Evolutionary conservation across 2,113 vertebrate species (phyloP).

Genomic region (Poecile atricapillus): DNA sequence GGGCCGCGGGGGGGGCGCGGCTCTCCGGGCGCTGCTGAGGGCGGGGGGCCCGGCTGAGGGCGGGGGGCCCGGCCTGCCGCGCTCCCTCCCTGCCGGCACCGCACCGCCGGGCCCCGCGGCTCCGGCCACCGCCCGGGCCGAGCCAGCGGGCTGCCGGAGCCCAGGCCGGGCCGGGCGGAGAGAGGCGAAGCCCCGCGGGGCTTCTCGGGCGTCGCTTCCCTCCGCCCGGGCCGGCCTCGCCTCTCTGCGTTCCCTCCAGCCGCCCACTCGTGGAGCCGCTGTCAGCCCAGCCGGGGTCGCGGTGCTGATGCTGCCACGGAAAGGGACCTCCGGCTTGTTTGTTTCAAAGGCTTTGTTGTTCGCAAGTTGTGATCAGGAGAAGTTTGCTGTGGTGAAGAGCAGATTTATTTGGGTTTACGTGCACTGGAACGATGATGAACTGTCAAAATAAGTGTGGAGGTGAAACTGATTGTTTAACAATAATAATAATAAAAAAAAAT

Average conservation of each 20-base stretch:
- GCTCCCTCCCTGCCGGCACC: background rate
- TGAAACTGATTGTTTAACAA: constrained; percentile 31
- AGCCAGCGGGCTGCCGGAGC: background rate
- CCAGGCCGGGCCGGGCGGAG: background rate
- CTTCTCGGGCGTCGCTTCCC: background rate
- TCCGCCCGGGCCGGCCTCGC: background rate
- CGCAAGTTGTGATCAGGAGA: background rate
- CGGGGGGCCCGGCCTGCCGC: background rate
- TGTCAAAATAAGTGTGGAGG: constrained; percentile 50
- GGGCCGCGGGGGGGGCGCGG: background rate
- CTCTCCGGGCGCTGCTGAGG: background rate
- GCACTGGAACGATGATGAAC: background rate
- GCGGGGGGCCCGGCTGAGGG: background rate
- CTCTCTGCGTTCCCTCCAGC: background rate
- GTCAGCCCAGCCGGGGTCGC: background rate
- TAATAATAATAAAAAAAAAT: background rate
- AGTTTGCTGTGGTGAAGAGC: constrained; percentile 3
- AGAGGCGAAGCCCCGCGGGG: background rate
- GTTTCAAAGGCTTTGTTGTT: constrained; percentile 31
- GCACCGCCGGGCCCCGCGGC: background rate
- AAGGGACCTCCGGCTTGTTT: background rate
- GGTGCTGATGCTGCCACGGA: background rate
- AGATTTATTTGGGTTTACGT: constrained; percentile 9
- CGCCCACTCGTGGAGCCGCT: background rate
- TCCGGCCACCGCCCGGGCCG: fast-evolving